Conservation (phyloP, 2,888 invertebrate genomes). For the Scaptomyza caliginosa region DNA sequence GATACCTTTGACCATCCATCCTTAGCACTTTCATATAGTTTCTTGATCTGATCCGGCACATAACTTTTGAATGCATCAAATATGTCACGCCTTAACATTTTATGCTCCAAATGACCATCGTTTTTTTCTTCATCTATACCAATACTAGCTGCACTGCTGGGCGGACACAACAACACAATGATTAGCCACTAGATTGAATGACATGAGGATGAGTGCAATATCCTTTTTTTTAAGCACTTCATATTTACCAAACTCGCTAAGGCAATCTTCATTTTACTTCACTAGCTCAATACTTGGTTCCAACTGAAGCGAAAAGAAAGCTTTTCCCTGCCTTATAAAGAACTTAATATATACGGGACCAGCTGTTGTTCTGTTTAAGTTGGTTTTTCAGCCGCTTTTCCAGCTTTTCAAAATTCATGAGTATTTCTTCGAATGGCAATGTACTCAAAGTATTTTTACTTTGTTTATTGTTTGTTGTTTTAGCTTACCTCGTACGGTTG, state of each 20-base stretch:
- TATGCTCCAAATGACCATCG: not conserved
- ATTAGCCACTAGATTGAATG: not conserved
- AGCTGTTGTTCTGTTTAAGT: not conserved
- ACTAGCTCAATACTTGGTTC: not conserved
- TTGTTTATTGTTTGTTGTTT: not conserved
- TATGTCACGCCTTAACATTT: not conserved
- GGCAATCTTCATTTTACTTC: slow-evolving; percentile 1
- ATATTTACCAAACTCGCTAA: slow-evolving; percentile 4
- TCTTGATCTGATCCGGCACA: not conserved
- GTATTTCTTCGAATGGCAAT: slow-evolving; percentile 25
- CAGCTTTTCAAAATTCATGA: not conserved
- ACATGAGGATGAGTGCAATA: too few relatives aligned
- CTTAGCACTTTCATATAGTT: not conserved
- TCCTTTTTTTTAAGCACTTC: not conserved
- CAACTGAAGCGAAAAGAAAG: slow-evolving; percentile 3
- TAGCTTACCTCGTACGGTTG: slow-evolving; percentile 22
- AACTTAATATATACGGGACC: not conserved
- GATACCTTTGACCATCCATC: not conserved
- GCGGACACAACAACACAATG: not conserved
- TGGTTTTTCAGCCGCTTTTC: not conserved
- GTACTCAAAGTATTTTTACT: slow-evolving; percentile 11
- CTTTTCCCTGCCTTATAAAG: slow-evolving; percentile 19
- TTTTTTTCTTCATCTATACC: not conserved
- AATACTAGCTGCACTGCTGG: not conserved
- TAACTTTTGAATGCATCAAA: not conserved